phyloP scores from a whole-genome alignment of 2,888 invertebrate genomes.

The Acrocyrtus sp. region DNA sequence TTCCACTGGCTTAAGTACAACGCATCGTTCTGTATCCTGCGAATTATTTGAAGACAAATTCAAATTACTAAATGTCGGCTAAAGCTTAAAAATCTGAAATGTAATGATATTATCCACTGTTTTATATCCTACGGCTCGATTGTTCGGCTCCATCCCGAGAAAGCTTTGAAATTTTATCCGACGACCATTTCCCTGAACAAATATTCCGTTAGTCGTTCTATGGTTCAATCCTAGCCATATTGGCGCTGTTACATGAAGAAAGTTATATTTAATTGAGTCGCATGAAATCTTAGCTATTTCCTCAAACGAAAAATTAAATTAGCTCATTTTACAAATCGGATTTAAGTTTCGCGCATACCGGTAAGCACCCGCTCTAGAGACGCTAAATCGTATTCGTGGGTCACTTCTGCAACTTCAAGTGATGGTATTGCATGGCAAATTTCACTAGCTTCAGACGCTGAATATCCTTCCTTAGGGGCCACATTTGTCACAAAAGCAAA shows the following conservation, averaged over 20 bases:
- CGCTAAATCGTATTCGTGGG: background rate
- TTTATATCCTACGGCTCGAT: constrained; percentile 4
- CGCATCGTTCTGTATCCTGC: constrained; percentile 17
- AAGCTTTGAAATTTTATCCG: constrained; percentile 20
- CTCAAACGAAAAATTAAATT: too few species aligned
- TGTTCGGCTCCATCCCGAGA: constrained; percentile 17
- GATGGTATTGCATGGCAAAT: background rate
- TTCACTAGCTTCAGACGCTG: background rate
- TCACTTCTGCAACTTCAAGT: constrained; percentile 22
- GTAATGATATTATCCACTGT: too few species aligned
- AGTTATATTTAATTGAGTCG: background rate
- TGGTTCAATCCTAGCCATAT: constrained; percentile 24
- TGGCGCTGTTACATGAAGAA: background rate
- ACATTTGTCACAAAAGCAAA: background rate
- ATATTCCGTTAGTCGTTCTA: background rate
- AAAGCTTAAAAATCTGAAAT: too few species aligned
- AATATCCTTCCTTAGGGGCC: background rate
- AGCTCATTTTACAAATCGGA: too few species aligned
- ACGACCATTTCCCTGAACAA: background rate
- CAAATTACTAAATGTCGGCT: background rate
- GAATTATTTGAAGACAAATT: background rate
- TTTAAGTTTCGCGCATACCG: too few species aligned
- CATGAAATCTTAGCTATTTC: background rate
- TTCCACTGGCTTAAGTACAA: background rate
- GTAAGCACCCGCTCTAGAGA: too few species aligned